Base-by-base conservation (phyloP, 2,113 vertebrate genomes). In the Smithornis capensis region DNA sequence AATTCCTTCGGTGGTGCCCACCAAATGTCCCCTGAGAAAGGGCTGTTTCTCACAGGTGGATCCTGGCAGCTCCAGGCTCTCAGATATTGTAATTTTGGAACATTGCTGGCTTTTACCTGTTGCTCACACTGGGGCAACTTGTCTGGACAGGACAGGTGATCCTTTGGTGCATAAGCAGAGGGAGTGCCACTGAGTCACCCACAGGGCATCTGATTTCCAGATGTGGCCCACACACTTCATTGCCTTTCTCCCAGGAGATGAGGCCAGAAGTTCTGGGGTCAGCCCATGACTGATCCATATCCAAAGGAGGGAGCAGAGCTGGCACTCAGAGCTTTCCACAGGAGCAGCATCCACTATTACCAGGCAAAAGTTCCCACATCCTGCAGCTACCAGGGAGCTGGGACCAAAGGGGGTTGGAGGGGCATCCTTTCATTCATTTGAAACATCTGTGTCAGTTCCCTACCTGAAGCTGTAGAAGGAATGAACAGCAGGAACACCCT, bases 111-210 rank as follows among this genome's bases (percentile, higher is more conserved):
- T 94, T 63, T 40, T 27, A 19, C 53, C 12, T 83, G 64, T 56
- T 95, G 86, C 91, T 95, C 64, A 83, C 4, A 1, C 60, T 68
- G 83, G 59, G 89, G 83, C 33, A 87, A 70, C 95, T 79, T 95
- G 92, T 87, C 86, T 68, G 64, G 83, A 74, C 94, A 94, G 86
- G 73, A 78, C 29, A 94, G 77, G 40, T 65, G 85, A 80, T 81
- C 25, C 91, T 62, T 52, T 17, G 45, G 88, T 94, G 87, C 57
- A 37, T 57, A 83, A 91, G 83, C 83, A 56, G 77, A 92, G 80
- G 95, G 92, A 92, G 92, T 92, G 95, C 35, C 86, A 78, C 47
- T 94, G 95, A 96, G 47, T 96, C 92, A 95, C 76, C 42, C 4
- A 4, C 52, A 25, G 89, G 92, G 94, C 83, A 90, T 74, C 73